Evolutionary conservation across 2,888 invertebrate genomes (phyloP).

Genomic region (Resseliella maxima): DNA sequence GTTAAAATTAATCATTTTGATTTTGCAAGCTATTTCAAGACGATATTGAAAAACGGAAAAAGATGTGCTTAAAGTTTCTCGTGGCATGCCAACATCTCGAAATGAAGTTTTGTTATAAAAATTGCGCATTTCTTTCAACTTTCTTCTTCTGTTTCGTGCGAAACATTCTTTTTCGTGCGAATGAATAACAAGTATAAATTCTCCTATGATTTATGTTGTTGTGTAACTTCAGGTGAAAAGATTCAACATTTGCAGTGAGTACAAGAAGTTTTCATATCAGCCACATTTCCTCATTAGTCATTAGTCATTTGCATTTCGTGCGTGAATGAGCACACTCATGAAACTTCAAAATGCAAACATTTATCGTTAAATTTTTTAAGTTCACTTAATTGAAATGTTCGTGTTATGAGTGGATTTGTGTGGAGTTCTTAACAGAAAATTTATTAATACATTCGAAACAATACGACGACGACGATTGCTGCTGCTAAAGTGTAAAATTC

Average conservation of each 20-base stretch:
- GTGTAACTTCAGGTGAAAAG: neutral
- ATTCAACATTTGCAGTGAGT: neutral
- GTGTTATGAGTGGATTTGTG: neutral
- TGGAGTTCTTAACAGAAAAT: neutral
- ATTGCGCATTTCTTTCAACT: too few species aligned
- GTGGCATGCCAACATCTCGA: too few species aligned
- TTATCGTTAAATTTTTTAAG: neutral
- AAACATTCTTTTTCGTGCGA: neutral
- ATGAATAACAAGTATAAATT: too few species aligned
- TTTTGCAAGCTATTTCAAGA: neutral
- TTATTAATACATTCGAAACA: constrained; percentile 21
- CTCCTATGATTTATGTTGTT: constrained; percentile 10
- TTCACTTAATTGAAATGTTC: neutral
- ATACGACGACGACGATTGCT: too few species aligned
- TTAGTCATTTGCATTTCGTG: neutral
- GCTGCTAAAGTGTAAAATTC: neutral
- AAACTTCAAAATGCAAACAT: neutral
- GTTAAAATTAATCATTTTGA: neutral
- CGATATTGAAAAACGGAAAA: too few species aligned
- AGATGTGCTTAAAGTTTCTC: too few species aligned
- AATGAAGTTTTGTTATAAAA: too few species aligned
- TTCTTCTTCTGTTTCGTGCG: neutral
- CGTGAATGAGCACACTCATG: neutral
- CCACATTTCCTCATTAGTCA: neutral
- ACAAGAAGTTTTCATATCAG: neutral